Base-by-base conservation (phyloP, 2,888 invertebrate genomes). In the Tanypteryx hageni region DNA sequence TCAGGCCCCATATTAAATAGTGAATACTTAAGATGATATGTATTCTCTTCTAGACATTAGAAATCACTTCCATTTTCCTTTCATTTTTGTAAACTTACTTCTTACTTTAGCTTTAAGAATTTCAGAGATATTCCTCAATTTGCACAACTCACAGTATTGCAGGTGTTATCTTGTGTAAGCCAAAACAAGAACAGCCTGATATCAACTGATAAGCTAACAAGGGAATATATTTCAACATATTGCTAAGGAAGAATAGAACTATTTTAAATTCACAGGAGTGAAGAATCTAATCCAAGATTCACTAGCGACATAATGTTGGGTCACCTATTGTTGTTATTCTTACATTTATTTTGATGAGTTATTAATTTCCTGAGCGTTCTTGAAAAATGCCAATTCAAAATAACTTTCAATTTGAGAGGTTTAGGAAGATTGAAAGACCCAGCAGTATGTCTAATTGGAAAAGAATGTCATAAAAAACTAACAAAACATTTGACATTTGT, bases 1-100 rank as follows among this genome's bases (percentile, higher is more conserved):
- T 27, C 76, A 76, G 27, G 27, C 27, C 27, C 27, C 76, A 76
- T 76, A 22, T 76, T 76, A 27, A 22, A 22, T 76, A 76, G 22
- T 16, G 83, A 64, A 13, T 64, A 31, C 14, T 68, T 31, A 44
- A 14, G 13, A 44, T 89, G 89, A 89, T 89, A 89, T 89, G 89
- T 89, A 89, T 44, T 44, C 89, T 64, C 89, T 89, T 44, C 22
- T 61, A 44, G 44, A 89, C 31, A 64, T 83, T 83, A 44, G 83
- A 56, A 83, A 83, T 57, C 13, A 18, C 56, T 83, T 56, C 83
- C 16, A 44, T 44, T 44, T 44, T 44, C 44, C 44, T 44, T 44
- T 44, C 44, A 5, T 44, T 44, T 44, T 44, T 44, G 44, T 44
- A 44, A 44, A 44, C 44, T 44, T 44, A 44, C 44, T 44, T 44